Evolutionary conservation across 2,113 vertebrate species (phyloP).

Genomic region (Vireo altiloquus): DNA sequence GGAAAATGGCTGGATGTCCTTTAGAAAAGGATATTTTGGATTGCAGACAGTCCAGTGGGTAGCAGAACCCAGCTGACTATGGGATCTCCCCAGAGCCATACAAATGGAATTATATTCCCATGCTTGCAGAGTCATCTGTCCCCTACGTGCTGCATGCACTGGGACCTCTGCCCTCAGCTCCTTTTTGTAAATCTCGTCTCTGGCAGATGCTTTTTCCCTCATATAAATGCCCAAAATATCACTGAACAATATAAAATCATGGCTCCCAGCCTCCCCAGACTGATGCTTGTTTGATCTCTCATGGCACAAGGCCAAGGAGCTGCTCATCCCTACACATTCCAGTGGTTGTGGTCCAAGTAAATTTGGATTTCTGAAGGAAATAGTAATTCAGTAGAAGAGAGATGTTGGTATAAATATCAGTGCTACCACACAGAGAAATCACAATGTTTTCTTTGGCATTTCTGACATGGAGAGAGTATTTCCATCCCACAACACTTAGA

Average conservation of each 20-base stretch:
- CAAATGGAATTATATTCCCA: not conserved
- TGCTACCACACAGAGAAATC: not conserved
- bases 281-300: accelerated
- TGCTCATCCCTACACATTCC: not conserved
- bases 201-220: not conserved
- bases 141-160: accelerated
- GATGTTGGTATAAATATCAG: not conserved
- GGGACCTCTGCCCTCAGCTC: not conserved
- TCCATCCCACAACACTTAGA: not conserved
- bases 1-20: not conserved
- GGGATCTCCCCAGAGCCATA: not conserved
- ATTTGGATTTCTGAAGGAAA: not conserved
- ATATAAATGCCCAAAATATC: not conserved
- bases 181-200: not conserved
- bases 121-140: not conserved
- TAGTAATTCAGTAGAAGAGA: not conserved
- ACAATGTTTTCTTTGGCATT: not conserved
- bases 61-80: not conserved
- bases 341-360: not conserved
- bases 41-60: not conserved
- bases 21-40: not conserved
- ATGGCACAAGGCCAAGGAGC: not conserved
- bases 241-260: not conserved
- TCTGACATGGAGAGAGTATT: not conserved
- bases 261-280: not conserved